A percentile compares a stretch with the other conserved stretches of the same genome.
Evolutionary conservation across 2,888 invertebrate genomes (phyloP).

Genomic region (Megastigmus dorsalis): DNA sequence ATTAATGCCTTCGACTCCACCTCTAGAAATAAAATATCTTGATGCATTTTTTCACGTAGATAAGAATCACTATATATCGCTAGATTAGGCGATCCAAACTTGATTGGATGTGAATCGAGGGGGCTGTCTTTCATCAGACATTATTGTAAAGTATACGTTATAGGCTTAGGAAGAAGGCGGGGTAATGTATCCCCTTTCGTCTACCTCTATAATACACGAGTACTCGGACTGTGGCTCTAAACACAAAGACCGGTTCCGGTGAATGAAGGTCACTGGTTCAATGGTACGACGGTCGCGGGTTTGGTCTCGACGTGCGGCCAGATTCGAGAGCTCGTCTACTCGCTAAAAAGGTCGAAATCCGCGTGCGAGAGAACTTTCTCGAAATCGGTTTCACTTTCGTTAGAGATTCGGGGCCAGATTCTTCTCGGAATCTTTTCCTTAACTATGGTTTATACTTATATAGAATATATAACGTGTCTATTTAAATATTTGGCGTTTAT

Average conservation of each 20-base stretch:
- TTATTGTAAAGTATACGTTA: not conserved
- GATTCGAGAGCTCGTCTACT: no score
- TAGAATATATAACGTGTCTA: no score
- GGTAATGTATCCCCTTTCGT: not conserved
- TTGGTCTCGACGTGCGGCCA: no score
- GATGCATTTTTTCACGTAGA: no score
- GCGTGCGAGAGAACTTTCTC: constrained; percentile 4
- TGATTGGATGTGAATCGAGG: no score
- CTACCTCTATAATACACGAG: no score
- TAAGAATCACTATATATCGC: no score
- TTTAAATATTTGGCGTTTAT: no score
- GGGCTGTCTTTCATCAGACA: not conserved
- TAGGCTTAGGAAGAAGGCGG: constrained; percentile 5
- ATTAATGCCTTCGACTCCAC: no score
- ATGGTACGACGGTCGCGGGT: constrained; percentile 60
- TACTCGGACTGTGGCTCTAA: not conserved
- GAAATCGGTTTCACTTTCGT: constrained; percentile 59
- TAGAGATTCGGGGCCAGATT: constrained; percentile 35
- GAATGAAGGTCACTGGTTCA: constrained; percentile 74
- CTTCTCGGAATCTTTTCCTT: not conserved
- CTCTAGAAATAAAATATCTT: no score
- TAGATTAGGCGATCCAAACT: no score
- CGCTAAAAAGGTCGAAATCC: constrained; percentile 28
- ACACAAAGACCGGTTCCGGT: constrained; percentile 66
- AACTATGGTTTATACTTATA: not conserved